Base-by-base conservation (phyloP, 2,797 vertebrate genomes). In the Yasuhikotakia modesta region DNA sequence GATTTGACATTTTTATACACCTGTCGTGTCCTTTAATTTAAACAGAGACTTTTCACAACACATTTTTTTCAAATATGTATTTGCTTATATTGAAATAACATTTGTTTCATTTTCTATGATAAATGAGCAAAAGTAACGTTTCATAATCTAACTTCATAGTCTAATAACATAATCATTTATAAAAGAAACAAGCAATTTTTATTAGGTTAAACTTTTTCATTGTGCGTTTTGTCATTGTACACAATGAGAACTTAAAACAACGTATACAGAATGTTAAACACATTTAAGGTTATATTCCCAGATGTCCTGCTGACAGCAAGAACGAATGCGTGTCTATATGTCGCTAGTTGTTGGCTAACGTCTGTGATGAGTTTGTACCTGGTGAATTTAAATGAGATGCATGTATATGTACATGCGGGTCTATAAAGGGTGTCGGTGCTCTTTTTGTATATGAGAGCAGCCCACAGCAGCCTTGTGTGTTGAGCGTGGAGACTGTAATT, bases 401-500 rank as follows among this genome's bases (percentile, higher is more conserved):
- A 52, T 77, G 69, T 53, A 64, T 63, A 61, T 71, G 60, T n/a
- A n/a, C n/a, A n/a, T n/a, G 63, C 81, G 76, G 87, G 79, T 83
- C 86, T 91, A 89, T 87, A 88, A 89, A 82, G 85, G 83, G 82
- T 81, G 80, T 53, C 66, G 64, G 86, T 84, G 86, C 85, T 88
- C 90, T 87, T 89, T 89, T 90, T 92, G 91, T 89, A 87, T 88
- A 89, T 67, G 73, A 61, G 87, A 89, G 85, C 88, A 3, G 39
- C 55, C 68, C 35, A 48, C 73, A 68, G n/a, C 16, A n/a, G 58
- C 30, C 64, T 68, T 7, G 48, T 35, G 58, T 58, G 24, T 57
- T 32, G 17, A 67, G 11, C 21, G 0, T 12, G 39, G 64, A 21
- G 64, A 52, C 86, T 75, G 43, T 30, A 45, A 45, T 67, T 32